Evolutionary conservation across 23 tunicate genomes (phyloP), one percentile per base, ranked within the genome.

Genomic region (Halocynthia roretzi): DNA sequence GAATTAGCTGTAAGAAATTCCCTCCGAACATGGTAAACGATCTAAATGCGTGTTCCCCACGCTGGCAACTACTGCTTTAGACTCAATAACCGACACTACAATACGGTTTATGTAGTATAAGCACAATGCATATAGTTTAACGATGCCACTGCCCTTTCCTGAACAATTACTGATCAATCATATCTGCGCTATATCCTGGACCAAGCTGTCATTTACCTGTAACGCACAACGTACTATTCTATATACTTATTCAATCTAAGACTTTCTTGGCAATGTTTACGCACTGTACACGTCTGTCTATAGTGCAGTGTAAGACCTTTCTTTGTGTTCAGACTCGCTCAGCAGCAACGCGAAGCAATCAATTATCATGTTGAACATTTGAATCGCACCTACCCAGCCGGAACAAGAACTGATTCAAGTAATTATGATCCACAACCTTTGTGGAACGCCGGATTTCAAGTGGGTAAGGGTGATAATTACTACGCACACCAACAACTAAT

Each of bases 361-460:
- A 78, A 82, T 54, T 92, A 77, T 54, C 98, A 92, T 83, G 80
- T 81, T 18, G 56, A 62, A 51, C 81, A 86, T 44, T 62, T 92
- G 49, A 80, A 90, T 75, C 31, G 98, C 70, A 86, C 85, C 18
- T 92, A 92, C 72, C 98, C 98, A 12, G 83, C 86, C 65, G 98
- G 87, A 8, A 52, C 84, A 11, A 77, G 98, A 53, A 79, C 92
- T 0, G 98, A 86, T 67, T 92, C 98, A 0, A 92, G 98, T 56
- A 92, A 92, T 68, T 92, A 92, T 75, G 92, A 92, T 58, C 93
- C 98, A 7, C 98, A 82, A 61, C 92, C 98, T 7, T 51, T 92
- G 71, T 92, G 91, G 91, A 92, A 92, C 52, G 92, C 87, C 7
- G 98, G 98, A 8, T 92, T 92, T 78, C 98, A 92, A 78, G 56